Conservation (phyloP, 2,888 invertebrate species). For the Drosophila longiperda region DNA sequence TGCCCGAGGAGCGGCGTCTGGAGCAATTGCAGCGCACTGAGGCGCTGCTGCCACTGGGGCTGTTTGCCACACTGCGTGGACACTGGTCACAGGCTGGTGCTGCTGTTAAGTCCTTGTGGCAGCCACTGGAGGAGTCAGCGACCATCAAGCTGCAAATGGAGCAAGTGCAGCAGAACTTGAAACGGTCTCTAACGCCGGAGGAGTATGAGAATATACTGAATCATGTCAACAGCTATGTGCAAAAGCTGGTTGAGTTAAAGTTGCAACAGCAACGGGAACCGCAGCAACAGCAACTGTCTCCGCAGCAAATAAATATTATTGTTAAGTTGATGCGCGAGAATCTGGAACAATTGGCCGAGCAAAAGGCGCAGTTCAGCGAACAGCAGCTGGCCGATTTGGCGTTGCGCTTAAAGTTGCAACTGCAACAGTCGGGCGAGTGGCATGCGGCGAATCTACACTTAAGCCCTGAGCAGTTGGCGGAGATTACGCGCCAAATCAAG, state of each 20-base stretch:
- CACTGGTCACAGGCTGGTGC: conserved; percentile 56
- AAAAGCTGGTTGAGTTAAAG: conserved; percentile 82
- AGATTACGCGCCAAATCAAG: conserved; percentile 81
- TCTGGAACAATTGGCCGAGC: conserved; percentile 65
- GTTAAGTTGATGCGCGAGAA: conserved; percentile 80
- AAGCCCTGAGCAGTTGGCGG: conserved; percentile 82
- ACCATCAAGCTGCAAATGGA: conserved; percentile 60
- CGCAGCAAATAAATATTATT: conserved; percentile 75
- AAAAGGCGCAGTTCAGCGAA: conserved; percentile 60
- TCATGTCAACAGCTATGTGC: conserved; percentile 83
- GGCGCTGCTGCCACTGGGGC: conserved; percentile 73
- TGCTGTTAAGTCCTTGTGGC: conserved; percentile 56
- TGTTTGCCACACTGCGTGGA: conserved; percentile 70
- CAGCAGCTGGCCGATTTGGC: conserved; percentile 79
- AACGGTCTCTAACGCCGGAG: conserved; percentile 78
- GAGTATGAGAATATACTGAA: conserved; percentile 84
- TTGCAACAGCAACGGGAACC: conserved; percentile 70
- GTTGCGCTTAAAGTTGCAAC: conserved; percentile 68
- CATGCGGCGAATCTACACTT: conserved; percentile 63
- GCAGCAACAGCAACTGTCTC: conserved; percentile 54
- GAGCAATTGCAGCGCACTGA: conserved; percentile 65
- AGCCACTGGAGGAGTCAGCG: conserved; percentile 39
- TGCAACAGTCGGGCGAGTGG: conserved; percentile 61
- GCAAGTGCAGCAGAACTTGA: conserved; percentile 67
- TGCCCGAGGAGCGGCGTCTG: conserved; percentile 84